These are phyloP conservation scores for Okapia johnstoni DNA, from an alignment of 2,113 vertebrate genomes.

Conservation along the genomic window DNA sequence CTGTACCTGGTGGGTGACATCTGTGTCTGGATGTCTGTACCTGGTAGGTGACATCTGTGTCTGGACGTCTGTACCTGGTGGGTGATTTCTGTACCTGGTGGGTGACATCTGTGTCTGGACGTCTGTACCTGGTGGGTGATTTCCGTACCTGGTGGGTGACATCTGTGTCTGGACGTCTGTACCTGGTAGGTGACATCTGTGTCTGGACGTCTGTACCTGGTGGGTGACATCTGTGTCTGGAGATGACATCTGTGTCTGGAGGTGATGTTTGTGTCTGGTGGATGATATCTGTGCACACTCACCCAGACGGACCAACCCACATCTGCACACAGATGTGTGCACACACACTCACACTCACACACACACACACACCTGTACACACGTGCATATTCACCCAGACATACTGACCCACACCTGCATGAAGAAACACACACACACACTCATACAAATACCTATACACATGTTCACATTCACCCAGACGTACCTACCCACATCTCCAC, in stretches of 20 bases:
- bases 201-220: too few relatives aligned
- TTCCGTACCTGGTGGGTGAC: too few relatives aligned
- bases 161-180: too few relatives aligned
- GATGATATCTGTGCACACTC: not conserved
- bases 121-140: too few relatives aligned
- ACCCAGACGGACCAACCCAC: not conserved
- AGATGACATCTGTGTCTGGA: rapidly evolving
- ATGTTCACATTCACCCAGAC: too few relatives aligned
- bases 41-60: rapidly evolving
- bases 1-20: rapidly evolving
- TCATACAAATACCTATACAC: too few relatives aligned
- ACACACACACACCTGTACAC: not conserved
- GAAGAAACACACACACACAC: too few relatives aligned
- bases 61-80: rapidly evolving
- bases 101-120: too few relatives aligned
- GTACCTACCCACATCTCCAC: too few relatives aligned
- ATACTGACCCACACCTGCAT: not conserved
- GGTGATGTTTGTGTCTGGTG: rapidly evolving
- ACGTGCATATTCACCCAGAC: not conserved
- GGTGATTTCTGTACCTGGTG: rapidly evolving
- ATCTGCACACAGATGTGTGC: not conserved
- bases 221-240: too few relatives aligned
- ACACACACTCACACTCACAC: not conserved
- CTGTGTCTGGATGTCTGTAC: rapidly evolving
- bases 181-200: too few relatives aligned